A percentile compares a stretch with the other conserved stretches of the same genome.
phyloP scores from a whole-genome alignment of 2,113 vertebrate species.

The Butorides virescens region DNA sequence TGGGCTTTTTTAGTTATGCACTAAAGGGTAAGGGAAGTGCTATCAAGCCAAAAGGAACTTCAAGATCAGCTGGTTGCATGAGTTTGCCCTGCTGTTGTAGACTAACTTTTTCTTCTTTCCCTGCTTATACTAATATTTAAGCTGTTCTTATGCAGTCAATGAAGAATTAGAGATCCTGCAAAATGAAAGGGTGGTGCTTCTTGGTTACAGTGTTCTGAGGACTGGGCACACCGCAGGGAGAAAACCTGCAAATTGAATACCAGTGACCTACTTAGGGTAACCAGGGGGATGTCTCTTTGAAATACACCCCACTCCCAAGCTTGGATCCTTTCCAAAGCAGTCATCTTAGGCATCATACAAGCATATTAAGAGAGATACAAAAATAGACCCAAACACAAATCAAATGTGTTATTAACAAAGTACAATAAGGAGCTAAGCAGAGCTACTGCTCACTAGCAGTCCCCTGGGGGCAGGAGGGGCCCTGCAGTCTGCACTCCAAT shows the following conservation, averaged over 20 bases:
- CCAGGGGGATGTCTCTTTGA: neutral
- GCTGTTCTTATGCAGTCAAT: neutral
- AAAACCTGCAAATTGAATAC: neutral
- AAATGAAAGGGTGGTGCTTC: neutral
- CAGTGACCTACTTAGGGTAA: neutral
- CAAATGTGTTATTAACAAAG: slow-evolving; percentile 7
- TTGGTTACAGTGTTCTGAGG: neutral
- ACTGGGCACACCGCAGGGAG: neutral
- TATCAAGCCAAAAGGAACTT: neutral
- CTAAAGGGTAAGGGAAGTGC: neutral
- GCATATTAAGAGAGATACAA: neutral
- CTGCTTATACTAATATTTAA: neutral
- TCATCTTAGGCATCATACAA: neutral
- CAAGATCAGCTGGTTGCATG: neutral
- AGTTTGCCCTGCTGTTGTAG: neutral
- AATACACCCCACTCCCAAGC: neutral
- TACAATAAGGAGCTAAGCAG: neutral
- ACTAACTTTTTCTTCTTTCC: neutral
- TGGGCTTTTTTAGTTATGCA: neutral
- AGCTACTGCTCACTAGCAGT: neutral
- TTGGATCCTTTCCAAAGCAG: neutral
- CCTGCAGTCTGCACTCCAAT: neutral
- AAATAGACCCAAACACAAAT: slow-evolving; percentile 16
- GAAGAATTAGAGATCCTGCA: neutral
- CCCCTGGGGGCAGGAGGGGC: neutral